Conservation (phyloP, 2,888 invertebrate genomes). For the Tillus elongatus region DNA sequence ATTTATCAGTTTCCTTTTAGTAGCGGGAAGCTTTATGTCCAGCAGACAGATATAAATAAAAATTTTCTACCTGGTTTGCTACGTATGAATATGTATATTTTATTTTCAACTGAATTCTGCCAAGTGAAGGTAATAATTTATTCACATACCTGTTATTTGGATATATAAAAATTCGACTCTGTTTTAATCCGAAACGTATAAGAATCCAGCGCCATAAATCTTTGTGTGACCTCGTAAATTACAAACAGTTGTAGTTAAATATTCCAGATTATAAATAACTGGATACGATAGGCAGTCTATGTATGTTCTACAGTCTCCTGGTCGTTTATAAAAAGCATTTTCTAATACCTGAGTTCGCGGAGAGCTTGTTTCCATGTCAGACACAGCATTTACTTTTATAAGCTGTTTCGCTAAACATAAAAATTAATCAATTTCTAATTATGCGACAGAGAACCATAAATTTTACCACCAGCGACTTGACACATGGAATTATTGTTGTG, state of each 20-base stretch:
- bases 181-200: slow-evolving; percentile 44
- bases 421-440: slow-evolving; percentile 44
- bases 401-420: slow-evolving; percentile 35
- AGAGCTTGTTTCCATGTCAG: slow-evolving; percentile 29
- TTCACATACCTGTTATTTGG: slow-evolving; percentile 39
- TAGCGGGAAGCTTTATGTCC: no score
- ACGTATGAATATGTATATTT: no score
- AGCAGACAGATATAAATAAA: no score
- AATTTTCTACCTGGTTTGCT: no score
- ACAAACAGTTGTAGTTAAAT: slow-evolving; percentile 45
- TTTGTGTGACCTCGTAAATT: slow-evolving; percentile 45
- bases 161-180: slow-evolving; percentile 40
- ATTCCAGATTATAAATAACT: slow-evolving; percentile 46
- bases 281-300: slow-evolving; percentile 39
- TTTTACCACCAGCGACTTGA: no score
- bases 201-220: slow-evolving; percentile 44
- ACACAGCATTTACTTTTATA: no score
- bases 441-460: slow-evolving; percentile 38
- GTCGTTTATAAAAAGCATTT: slow-evolving; percentile 40
- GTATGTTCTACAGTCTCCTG: no score
- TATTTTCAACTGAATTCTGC: no score
- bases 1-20: no score
- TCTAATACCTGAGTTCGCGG: slow-evolving; percentile 42
- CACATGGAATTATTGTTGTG: no score
- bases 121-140: no score